Evolutionary conservation across 2,797 vertebrate species (phyloP), one percentile per base, ranked within the genome.

Genomic region (Pampus argenteus): DNA sequence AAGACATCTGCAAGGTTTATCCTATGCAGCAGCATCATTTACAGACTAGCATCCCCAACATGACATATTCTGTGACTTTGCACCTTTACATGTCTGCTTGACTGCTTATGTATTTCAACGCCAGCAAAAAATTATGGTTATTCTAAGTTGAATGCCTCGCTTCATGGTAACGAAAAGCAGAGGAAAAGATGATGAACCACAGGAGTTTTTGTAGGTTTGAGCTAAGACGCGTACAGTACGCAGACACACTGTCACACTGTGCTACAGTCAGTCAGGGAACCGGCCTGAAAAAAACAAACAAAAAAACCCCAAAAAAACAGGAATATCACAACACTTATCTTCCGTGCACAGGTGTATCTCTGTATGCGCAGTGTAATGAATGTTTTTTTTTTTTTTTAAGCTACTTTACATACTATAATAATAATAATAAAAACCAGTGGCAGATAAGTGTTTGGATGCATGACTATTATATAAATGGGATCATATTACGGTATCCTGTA

Each of bases 131-230:
- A 47, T 44, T 28, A 14, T 0, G 14, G 52, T 56, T 55, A 40
- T 59, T 49, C 49, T 0, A 2, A 47, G 38, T 15, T 47, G 25
- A 15, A 23, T 18, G 18, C 56, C 55, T 76, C 44, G 5, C 40
- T 72, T 74, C 54, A 47, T 62, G 51, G 38, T 57, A 62, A 59
- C 11, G 56, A 51, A 38, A 66, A 59, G 28, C 9, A 23, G 50
- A 63, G 49, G 26, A 45, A 57, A 76, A 78, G 9, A 47, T 64
- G n/a, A 68, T 47, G 70, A 84, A 77, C 74, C 61, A 45, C 44
- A 36, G 34, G 63, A 66, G 67, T 64, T 74, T 38, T 67, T 83
- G 25, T 29, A 66, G 60, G 72, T 84, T 68, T 82, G 65, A 81
- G 74, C 59, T 74, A 66, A 71, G 68, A 73, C 66, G 58, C 67